Percentiles rank a stretch among this genome's conserved stretches.
Conservation (phyloP, 2,888 invertebrate genomes). For the Limnephilus marmoratus region DNA sequence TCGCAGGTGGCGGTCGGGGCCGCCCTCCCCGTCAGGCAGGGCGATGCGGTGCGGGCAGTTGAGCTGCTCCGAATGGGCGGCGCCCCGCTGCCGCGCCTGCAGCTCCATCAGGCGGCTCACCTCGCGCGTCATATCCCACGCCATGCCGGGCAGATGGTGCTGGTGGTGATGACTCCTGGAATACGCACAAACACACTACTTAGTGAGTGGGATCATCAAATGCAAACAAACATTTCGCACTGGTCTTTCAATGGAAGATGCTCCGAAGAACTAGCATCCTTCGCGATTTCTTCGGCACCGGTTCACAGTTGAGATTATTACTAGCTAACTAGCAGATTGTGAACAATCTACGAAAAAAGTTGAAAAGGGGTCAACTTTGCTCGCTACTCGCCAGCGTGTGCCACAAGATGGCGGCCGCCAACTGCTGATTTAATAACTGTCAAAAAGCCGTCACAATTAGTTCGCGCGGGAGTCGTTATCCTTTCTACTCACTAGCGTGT, state of each 20-base stretch:
- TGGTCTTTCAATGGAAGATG: neutral
- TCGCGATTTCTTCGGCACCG: too few species aligned
- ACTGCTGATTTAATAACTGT: too few species aligned
- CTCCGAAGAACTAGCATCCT: too few species aligned
- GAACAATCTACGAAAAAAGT: too few species aligned
- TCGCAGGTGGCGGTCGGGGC: constrained; percentile 79
- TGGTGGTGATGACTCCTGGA: constrained; percentile 55
- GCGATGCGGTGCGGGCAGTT: constrained; percentile 81
- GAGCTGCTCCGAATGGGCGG: constrained; percentile 76
- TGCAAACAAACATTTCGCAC: neutral
- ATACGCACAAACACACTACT: constrained; percentile 1
- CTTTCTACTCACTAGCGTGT: too few species aligned
- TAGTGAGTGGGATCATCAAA: neutral
- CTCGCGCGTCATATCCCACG: constrained; percentile 41
- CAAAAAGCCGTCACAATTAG: too few species aligned
- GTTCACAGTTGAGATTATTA: too few species aligned
- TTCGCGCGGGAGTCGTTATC: too few species aligned
- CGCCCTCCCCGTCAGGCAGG: constrained; percentile 82
- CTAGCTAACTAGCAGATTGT: too few species aligned
- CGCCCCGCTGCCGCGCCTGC: constrained; percentile 75
- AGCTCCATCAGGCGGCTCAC: constrained; percentile 72
- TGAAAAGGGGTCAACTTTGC: too few species aligned
- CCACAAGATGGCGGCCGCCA: too few species aligned
- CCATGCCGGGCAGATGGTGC: constrained; percentile 50
- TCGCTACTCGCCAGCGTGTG: too few species aligned